Percentiles rank a stretch among this genome's conserved stretches.
These are phyloP conservation scores for Ursus arctos DNA, from an alignment of 2,113 vertebrate genomes.

Conservation along the genomic window DNA sequence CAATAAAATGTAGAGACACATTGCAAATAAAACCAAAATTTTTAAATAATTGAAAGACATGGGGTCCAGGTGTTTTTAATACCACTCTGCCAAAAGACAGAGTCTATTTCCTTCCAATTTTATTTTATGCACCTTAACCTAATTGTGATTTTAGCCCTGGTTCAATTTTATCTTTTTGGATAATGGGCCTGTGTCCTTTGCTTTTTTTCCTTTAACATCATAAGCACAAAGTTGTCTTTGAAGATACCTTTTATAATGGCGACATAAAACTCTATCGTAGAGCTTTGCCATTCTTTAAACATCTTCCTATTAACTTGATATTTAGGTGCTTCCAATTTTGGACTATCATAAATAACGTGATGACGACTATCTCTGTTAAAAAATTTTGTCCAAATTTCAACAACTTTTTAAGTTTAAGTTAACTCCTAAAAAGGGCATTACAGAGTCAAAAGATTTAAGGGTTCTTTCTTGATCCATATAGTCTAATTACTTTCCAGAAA, in stretches of 20 bases:
- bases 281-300: background rate
- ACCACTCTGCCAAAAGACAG: background rate
- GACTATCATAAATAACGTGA: background rate
- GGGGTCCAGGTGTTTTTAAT: background rate
- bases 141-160: background rate
- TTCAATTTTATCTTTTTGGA: background rate
- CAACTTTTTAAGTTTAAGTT: background rate
- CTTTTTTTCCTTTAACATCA: conserved; percentile 1
- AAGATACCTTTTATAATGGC: background rate
- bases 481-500: conserved; percentile 16
- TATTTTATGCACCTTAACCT: background rate
- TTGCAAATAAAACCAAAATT: background rate
- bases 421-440: background rate
- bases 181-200: background rate
- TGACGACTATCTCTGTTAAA: background rate
- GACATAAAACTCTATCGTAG: background rate
- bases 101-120: background rate
- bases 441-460: background rate
- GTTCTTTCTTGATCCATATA: background rate
- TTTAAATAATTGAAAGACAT: background rate
- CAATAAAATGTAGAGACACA: background rate
- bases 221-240: background rate
- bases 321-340: background rate
- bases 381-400: conserved; percentile 48
- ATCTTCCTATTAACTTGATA: background rate